phyloP scores from a whole-genome alignment of 2,797 vertebrate genomes.

The Acomys russatus region DNA sequence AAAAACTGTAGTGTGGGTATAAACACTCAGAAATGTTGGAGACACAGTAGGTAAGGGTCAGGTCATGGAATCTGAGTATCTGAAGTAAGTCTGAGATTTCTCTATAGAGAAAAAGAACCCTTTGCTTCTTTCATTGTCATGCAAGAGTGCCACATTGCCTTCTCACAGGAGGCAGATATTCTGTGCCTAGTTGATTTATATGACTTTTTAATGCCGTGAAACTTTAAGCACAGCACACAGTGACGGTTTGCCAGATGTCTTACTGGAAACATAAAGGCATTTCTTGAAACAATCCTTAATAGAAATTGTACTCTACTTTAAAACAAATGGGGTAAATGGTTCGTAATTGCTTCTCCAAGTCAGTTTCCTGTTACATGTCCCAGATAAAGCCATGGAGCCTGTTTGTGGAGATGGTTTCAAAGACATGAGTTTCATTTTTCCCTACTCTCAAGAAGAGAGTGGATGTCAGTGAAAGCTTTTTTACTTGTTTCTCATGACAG shows the following conservation, averaged over 20 bases:
- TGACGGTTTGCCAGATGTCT: conserved; percentile 60
- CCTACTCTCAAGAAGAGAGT: not conserved
- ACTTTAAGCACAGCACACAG: conserved; percentile 39
- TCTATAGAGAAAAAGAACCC: not conserved
- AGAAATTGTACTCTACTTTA: conserved; percentile 18
- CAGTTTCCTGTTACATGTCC: not conserved
- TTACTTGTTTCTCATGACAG: not conserved
- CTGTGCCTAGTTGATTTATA: not conserved
- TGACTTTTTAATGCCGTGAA: not conserved
- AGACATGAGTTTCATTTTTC: conserved; percentile 5
- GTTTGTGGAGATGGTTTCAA: not conserved
- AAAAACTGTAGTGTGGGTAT: not conserved
- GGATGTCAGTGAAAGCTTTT: not conserved
- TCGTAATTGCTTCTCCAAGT: conserved; percentile 35
- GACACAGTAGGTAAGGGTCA: not conserved
- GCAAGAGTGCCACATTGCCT: not conserved
- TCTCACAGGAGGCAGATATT: not conserved
- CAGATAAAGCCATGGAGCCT: not conserved
- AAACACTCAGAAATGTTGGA: not conserved
- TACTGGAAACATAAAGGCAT: conserved; percentile 59
- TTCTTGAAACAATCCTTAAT: conserved; percentile 45
- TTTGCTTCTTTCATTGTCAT: not conserved
- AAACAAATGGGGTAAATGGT: not conserved
- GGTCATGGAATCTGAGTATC: not conserved
- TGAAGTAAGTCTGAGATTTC: not conserved